Conservation (phyloP, 2,888 invertebrate species). For the Deilephila porcellus region DNA sequence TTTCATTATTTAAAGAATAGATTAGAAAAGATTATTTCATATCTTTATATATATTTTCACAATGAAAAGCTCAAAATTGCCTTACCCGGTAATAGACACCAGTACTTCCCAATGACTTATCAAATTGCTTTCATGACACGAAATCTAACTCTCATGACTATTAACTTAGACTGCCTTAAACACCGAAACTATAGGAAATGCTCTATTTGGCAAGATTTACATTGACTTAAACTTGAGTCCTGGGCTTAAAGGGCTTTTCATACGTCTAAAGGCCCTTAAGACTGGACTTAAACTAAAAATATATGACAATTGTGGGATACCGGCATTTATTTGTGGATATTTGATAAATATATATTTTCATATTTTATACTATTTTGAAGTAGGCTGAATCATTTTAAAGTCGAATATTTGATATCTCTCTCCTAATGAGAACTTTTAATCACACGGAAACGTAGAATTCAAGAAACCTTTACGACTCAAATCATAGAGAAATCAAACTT, state of each 20-base stretch:
- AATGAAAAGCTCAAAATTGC: neutral
- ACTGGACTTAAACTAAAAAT: neutral
- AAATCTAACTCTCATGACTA: neutral
- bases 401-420: no score
- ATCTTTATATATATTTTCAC: no score
- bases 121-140: neutral
- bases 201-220: constrained; percentile 33
- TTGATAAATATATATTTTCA: neutral
- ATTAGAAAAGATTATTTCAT: no score
- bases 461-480: no score
- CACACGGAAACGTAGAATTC: no score
- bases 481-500: no score
- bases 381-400: no score
- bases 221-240: neutral
- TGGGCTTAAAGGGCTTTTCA: neutral
- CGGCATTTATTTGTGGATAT: neutral
- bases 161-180: constrained; percentile 3
- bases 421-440: no score
- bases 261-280: neutral
- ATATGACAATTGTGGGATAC: neutral
- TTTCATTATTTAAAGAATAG: no score
- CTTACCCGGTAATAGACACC: neutral
- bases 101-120: neutral
- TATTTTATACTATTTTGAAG: no score
- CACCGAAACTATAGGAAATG: constrained; percentile 9